Evolutionary conservation across 2,888 invertebrate genomes (phyloP).

Genomic region (Drosophila ezoana): DNA sequence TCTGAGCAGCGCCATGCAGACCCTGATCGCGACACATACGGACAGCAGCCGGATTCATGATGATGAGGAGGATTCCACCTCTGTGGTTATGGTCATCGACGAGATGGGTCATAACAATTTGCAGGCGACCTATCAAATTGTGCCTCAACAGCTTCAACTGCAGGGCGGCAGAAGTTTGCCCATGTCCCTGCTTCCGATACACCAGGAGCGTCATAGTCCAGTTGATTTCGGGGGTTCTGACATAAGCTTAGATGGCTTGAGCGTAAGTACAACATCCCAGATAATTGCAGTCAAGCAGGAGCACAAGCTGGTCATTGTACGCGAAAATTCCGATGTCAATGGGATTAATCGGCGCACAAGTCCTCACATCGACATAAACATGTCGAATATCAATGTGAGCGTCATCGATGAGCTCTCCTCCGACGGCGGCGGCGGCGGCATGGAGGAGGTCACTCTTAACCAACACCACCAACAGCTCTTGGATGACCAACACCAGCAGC

Average conservation of each 20-base stretch:
- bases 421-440: slow-evolving; percentile 47
- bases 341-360: slow-evolving; percentile 18
- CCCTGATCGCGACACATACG: slow-evolving; percentile 31
- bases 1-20: slow-evolving; percentile 39
- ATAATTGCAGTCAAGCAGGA: slow-evolving; percentile 79
- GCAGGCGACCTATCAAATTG: slow-evolving; percentile 66
- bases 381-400: slow-evolving; percentile 39
- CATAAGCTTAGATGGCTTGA: slow-evolving; percentile 75
- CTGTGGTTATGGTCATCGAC: slow-evolving; percentile 84
- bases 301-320: slow-evolving; percentile 74
- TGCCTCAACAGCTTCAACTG: slow-evolving; percentile 61
- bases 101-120: slow-evolving; percentile 65
- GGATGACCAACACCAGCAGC: slow-evolving; percentile 59
- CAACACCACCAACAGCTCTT: slow-evolving; percentile 75
- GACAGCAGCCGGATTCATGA: slow-evolving; percentile 26
- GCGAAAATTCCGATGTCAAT: slow-evolving; percentile 1
- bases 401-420: slow-evolving; percentile 75
- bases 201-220: slow-evolving; percentile 69
- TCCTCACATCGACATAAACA: slow-evolving; percentile 27
- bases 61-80: slow-evolving; percentile 61
- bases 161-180: slow-evolving; percentile 41
- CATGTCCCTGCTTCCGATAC: slow-evolving; percentile 51
- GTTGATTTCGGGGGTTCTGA: slow-evolving; percentile 76
- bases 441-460: slow-evolving; percentile 78
- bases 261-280: slow-evolving; percentile 66